Base-by-base conservation (phyloP, 2,888 invertebrate genomes). In the Camptogramma bilineatum region DNA sequence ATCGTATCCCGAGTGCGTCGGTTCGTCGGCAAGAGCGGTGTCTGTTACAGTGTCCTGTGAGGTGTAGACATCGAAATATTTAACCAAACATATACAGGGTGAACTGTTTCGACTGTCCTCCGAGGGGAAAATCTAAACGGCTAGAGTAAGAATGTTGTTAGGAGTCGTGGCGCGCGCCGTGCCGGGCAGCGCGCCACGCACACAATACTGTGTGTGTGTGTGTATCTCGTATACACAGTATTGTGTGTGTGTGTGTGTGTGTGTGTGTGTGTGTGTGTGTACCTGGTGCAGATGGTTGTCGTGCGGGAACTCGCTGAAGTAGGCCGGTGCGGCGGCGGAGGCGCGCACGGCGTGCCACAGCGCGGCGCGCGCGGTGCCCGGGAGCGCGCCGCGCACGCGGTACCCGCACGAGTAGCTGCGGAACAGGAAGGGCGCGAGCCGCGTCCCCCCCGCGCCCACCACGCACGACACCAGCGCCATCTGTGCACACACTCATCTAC, bases 271-370 rank as follows among this genome's bases (percentile, higher is more conserved):
- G 34, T 9, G 5, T 0, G 0, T 2, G 19, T n/a, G 9, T 8
- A 95, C 95, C 92, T 96, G 96, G 78, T 96, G 96, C 73, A 97
- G 85, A 74, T 94, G 93, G 9, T 95, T 95, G 61, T 95, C 95
- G 18, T 96, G 90, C 70, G 94, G 94, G 80, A 95, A 96, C 87
- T 97, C 98, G 80, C 96, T 95, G 90, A 98, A 98, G 92, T 98
- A 98, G 0, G 97, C 97, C 2, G 98, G 98, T 4, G 98, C 98
- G 50, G 98, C 98, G 48, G 98, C 97, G 0, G 97, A 97, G 0
- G 98, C 98, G 72, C 98, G 91, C 24, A 97, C 96, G 13, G 97
- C 96, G 90, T 97, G 96, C 97, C 97, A 98, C 62, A 97, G 90
- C 70, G 96, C 95, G 66, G 95, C 94, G 71, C 94, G 94, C 54